These are phyloP conservation scores for Luperina nickerlii DNA, from an alignment of 2,888 invertebrate genomes.

Conservation along the genomic window DNA sequence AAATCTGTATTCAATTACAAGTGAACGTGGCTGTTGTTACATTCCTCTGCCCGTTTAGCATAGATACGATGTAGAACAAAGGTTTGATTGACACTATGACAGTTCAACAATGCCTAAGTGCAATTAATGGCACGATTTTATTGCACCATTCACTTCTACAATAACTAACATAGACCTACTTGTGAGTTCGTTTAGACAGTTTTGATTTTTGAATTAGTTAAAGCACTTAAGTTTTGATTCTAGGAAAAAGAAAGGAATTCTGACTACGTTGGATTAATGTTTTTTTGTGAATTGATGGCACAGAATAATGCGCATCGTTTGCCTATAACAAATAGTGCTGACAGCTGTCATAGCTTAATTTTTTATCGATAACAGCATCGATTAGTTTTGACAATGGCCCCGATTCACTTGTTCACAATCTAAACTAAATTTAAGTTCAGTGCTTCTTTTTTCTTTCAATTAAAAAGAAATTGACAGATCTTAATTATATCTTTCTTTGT, in stretches of 20 bases:
- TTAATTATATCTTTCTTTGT: not conserved
- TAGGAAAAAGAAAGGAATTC: constrained; percentile 14
- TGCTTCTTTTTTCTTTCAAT: too few species aligned
- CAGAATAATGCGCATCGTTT: constrained; percentile 7
- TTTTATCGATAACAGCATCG: not conserved
- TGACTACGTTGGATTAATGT: not conserved
- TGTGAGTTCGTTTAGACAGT: not conserved
- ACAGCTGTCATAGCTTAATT: not conserved
- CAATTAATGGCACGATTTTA: constrained; percentile 45
- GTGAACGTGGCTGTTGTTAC: constrained; percentile 31
- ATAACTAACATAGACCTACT: constrained; percentile 4
- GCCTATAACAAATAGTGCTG: not conserved
- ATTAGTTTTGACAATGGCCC: not conserved
- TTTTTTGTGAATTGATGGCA: not conserved
- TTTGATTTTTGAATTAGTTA: constrained; percentile 15
- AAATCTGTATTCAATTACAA: constrained; percentile 37
- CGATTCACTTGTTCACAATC: too few species aligned
- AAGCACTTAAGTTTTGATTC: not conserved
- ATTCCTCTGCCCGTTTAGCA: constrained; percentile 51
- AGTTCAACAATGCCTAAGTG: constrained; percentile 50
- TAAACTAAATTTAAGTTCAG: too few species aligned
- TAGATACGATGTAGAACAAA: constrained; percentile 62
- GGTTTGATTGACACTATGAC: constrained; percentile 61
- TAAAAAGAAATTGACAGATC: too few species aligned
- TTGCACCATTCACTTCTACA: constrained; percentile 42